Base-by-base conservation (phyloP, 2,888 invertebrate species). In the Bombylius discolor region DNA sequence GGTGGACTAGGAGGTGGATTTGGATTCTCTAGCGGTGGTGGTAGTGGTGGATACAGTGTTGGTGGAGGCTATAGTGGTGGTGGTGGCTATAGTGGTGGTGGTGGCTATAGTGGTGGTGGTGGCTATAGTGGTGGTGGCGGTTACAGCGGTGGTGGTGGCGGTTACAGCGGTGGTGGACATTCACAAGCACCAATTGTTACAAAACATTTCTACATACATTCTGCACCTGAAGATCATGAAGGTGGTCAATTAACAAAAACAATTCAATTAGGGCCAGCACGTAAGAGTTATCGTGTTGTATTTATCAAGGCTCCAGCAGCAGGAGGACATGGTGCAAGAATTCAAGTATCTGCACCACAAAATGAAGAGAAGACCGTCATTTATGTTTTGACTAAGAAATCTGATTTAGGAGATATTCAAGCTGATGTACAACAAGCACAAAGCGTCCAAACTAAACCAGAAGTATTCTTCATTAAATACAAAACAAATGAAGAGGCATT, bases 391-490 rank as follows among this genome's bases (percentile, higher is more conserved):
- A 69, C 65, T 64, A 72, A 72, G 66, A 74, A 74, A 62, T 62
- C 65, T 55, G 72, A 73, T 49, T 61, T 64, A 31, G 58, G 67
- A 52, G 70, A 72, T 46, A 62, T 73, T 8, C 66, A 72, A 9
- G 68, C 73, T 9, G 67, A 71, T 59, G 67, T 72, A 5, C 57
- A 70, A 47, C 72, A 72, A 55, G 67, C 68, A 47, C 62, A 67
- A 36, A 60, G 66, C n/a, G 64, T 68, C 46, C 72, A 71, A 55
- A 67, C 65, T 63, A 74, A 74, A 60, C 74, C 74, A 31, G 74
- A 74, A 62, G 73, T 74, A 46, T 74, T 72, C 68, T 74, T 74
- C 65, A 72, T 74, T 62, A 74, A 74, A 63, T 74, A 74, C 65
- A 74, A 70, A 66, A 74, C 72, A 50, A 64, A 66, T 42, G 72